A percentile compares a stretch with the other conserved stretches of the same genome.
These are phyloP conservation scores for Paramormyrops kingsleyae DNA, from an alignment of 2,113 vertebrate species.

Conservation along the genomic window DNA sequence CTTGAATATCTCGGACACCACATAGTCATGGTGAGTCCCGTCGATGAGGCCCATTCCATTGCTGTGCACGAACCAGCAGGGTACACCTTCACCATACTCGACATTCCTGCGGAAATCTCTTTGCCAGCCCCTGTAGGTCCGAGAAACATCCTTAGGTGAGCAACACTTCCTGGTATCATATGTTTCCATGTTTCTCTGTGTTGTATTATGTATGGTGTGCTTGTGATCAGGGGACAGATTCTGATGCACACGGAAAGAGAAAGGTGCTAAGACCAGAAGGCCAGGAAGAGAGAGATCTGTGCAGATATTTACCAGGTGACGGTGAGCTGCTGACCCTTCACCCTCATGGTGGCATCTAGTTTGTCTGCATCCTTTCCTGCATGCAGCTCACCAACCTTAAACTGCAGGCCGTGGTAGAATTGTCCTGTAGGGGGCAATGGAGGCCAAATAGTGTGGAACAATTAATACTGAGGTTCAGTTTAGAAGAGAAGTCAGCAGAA, in stretches of 20 bases:
- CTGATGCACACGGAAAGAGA: not conserved
- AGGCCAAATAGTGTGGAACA: not conserved
- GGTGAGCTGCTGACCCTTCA: conserved; percentile 75
- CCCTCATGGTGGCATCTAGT: conserved; percentile 81
- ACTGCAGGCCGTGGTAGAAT: conserved; percentile 79
- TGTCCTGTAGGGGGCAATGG: conserved; percentile 66
- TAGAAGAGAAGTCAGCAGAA: not conserved
- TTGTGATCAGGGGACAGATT: not conserved
- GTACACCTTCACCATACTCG: conserved; percentile 55
- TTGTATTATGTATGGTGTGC: not conserved
- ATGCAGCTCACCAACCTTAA: conserved; percentile 71
- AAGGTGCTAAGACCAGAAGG: not conserved
- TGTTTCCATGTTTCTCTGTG: not conserved
- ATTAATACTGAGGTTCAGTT: not conserved
- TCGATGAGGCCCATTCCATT: conserved; percentile 82
- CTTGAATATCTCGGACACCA: conserved; percentile 61
- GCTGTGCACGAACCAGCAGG: conserved; percentile 87
- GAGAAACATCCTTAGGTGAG: not conserved
- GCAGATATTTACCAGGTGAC: conserved; percentile 76
- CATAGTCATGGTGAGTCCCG: conserved; percentile 67
- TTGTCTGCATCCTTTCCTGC: conserved; percentile 72
- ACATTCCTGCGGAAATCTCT: conserved; percentile 73
- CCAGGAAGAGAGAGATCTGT: not conserved
- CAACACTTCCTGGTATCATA: not conserved
- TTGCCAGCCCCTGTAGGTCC: conserved; percentile 76